Conservation (phyloP, 1,140 invertebrate genomes). For the Diprion similis region DNA sequence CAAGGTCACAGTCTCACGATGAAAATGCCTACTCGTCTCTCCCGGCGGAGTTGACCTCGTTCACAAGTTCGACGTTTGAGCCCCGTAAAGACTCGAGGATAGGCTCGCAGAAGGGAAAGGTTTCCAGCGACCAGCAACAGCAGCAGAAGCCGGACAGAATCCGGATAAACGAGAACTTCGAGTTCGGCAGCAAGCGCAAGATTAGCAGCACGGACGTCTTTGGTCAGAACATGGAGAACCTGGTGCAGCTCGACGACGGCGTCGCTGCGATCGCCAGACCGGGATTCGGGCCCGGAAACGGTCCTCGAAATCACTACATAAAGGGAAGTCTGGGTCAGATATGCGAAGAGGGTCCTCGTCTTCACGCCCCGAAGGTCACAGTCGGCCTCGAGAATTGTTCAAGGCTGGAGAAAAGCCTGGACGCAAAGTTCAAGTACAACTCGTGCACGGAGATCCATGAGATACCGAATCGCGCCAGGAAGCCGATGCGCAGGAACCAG, state of each 20-base stretch:
- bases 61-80: conserved; percentile 49
- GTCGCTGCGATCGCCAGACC: conserved; percentile 48
- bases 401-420: conserved; percentile 24
- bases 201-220: conserved; percentile 51
- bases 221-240: conserved; percentile 52
- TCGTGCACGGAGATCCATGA: not conserved
- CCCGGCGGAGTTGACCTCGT: conserved; percentile 47
- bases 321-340: not conserved
- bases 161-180: conserved; percentile 32
- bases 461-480: conserved; percentile 25
- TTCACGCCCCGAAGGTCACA: not conserved
- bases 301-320: not conserved
- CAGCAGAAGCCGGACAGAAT: conserved; percentile 25
- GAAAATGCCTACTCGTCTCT: conserved; percentile 47
- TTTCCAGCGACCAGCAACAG: conserved; percentile 16
- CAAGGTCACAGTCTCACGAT: conserved; percentile 40
- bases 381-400: conserved; percentile 23
- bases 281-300: conserved; percentile 40
- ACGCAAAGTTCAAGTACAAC: conserved; percentile 11
- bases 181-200: conserved; percentile 38
- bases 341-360: conserved; percentile 1
- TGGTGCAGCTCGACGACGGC: conserved; percentile 48
- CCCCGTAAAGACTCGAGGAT: conserved; percentile 33
- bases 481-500: conserved; percentile 49
- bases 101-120: not conserved